A percentile compares a stretch with the other conserved stretches of the same genome.
Evolutionary conservation across 2,888 invertebrate species (phyloP).

Genomic region (Lepetodrilus schrolli): DNA sequence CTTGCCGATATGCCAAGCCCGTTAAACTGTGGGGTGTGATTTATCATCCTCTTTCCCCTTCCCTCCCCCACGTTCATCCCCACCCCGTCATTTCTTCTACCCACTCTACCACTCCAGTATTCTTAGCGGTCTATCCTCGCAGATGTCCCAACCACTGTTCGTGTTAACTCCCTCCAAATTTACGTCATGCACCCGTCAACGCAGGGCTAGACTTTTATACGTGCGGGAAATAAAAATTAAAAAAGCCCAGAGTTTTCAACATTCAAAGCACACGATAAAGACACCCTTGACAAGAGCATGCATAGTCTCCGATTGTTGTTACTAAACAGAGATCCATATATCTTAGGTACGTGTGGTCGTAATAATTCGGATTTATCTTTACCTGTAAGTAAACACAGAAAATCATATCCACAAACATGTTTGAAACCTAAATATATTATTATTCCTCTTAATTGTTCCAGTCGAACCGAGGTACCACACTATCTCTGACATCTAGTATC

Average conservation of each 20-base stretch:
- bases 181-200: not conserved
- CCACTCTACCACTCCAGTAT: not conserved
- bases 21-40: conserved; percentile 19
- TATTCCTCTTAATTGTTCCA: too few relatives aligned
- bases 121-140: conserved; percentile 6
- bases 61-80: not conserved
- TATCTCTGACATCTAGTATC: too few relatives aligned
- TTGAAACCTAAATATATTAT: too few relatives aligned
- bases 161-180: conserved; percentile 19
- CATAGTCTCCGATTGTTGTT: too few relatives aligned
- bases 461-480: too few relatives aligned
- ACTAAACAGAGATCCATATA: too few relatives aligned
- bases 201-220: not conserved
- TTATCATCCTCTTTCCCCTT: conserved; percentile 8
- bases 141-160: conserved; percentile 11
- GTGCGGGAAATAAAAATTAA: not conserved
- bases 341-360: too few relatives aligned
- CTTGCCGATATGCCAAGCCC: conserved; percentile 15
- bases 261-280: not conserved
- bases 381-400: too few relatives aligned
- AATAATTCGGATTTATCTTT: too few relatives aligned
- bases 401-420: too few relatives aligned
- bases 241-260: not conserved
- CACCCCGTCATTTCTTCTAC: not conserved
- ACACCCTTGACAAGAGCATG: too few relatives aligned